Evolutionary conservation across 2,113 vertebrate genomes (phyloP), one percentile per base, ranked within the genome.

Genomic region (Brachirus orientalis): DNA sequence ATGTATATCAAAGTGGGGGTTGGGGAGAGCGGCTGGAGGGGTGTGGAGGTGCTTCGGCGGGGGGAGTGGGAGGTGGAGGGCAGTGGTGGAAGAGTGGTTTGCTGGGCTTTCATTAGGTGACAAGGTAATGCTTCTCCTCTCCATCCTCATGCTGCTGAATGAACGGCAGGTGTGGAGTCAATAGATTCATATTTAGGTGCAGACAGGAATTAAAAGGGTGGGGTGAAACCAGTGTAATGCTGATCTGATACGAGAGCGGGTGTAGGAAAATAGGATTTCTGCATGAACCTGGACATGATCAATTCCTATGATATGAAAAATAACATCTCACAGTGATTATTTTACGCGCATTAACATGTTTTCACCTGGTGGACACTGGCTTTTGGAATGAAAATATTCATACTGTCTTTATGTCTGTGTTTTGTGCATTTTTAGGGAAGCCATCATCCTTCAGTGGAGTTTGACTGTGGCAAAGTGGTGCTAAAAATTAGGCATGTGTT

Each of bases 1-100:
- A 95, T 96, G 95, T 96, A 96, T 96, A 95, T 97, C 95, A 97
- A 95, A 95, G 90, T 94, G 94, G 93, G 91, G 89, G 91, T 69
- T 63, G 84, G 28, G 80, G 59, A 79, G 83, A 73, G 82, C 13
- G 77, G 79, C 76, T 86, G 75, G 57, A 74, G 71, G 53, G 71
- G 71, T 69, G 81, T 84, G 85, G 79, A 77, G 84, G 85, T 75
- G n/a, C n/a, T n/a, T n/a, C n/a, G 71, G 80, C 18, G 38, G 69
- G 69, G 48, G 51, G 69, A 44, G 62, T 13, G 35, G 53, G 52
- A 17, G 55, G 52, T 64, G 65, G 77, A 56, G 76, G 79, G 94
- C 92, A 90, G 90, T 89, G 90, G 92, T 90, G 79, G 77, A 56
- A 79, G 86, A 90, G 70, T 68, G 57, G 75, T 79, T 52, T 61